Percentiles rank a stretch among this genome's conserved stretches.
phyloP scores from a whole-genome alignment of 2,888 invertebrate species.

The Pyralis farinalis region DNA sequence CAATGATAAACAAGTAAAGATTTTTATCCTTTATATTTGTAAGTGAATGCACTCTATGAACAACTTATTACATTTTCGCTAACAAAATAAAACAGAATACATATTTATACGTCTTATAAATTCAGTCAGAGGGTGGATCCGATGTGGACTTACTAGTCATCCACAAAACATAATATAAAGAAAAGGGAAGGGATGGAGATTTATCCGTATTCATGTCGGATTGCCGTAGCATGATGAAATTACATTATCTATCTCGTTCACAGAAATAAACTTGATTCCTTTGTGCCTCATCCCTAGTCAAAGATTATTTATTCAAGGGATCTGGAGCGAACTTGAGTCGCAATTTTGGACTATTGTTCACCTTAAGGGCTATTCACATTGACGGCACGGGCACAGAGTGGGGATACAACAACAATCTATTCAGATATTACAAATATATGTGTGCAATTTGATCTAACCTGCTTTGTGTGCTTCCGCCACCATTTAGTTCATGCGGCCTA shows the following conservation, averaged over 20 bases:
- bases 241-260: background rate
- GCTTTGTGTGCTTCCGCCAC: too few species aligned
- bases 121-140: background rate
- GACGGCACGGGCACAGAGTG: too few species aligned
- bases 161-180: background rate
- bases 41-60: too few species aligned
- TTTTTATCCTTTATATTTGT: too few species aligned
- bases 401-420: too few species aligned
- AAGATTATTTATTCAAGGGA: constrained; percentile 12
- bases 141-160: background rate
- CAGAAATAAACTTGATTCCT: constrained; percentile 3
- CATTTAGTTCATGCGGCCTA: too few species aligned
- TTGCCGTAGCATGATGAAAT: background rate
- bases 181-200: background rate
- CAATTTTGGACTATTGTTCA: constrained; percentile 1
- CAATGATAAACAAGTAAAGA: too few species aligned
- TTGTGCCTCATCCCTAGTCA: background rate
- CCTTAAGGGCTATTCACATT: background rate
- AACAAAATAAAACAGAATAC: too few species aligned
- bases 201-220: background rate
- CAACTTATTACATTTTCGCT: too few species aligned
- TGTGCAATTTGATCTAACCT: too few species aligned
- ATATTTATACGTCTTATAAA: background rate
- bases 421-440: too few species aligned
- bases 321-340: constrained; percentile 8